Evolutionary conservation across 1,140 invertebrate genomes (phyloP), one percentile per base, ranked within the genome.

Genomic region (Neodiprion lecontei): DNA sequence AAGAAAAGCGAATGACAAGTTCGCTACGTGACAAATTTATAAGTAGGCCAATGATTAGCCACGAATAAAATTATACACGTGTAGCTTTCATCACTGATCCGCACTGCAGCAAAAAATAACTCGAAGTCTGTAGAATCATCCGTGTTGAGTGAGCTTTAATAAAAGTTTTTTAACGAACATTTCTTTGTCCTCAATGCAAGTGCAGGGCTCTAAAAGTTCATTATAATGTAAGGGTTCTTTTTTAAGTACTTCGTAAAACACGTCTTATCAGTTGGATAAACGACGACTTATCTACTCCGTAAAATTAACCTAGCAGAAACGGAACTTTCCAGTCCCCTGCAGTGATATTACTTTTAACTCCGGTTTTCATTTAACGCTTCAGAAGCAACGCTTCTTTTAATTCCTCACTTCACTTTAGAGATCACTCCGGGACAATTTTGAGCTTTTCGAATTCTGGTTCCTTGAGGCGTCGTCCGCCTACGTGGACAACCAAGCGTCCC

Each of bases 241-340:
- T 17, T 61, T 61, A 61, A 61, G 53, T 61, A 61, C 53, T 61
- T 17, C 53, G 53, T 61, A 61, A 61, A 69, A 69, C 40, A 69
- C 23, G 17, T 69, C 67, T 69, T 69, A 69, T 69, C 67, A 47
- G 21, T 21, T 47, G 12, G 67, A 21, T 69, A 69, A 69, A 69
- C 67, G 67, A 21, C 40, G 21, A 21, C 40, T 69, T 23, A 23
- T 47, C 40, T 21, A 21, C 67, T 23, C 8, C 67, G 12, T 69
- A 21, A 69, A 69, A 69, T 69, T 69, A 69, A 69, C 10, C 67
- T 21, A 23, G 67, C 53, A 7, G 53, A 61, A 61, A 61, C 11
- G 53, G 53, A 61, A 61, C 53, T 61, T 61, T 61, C 8, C 53
- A 17, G 53, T 12, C n/a, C n/a, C 53, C n/a, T 61, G 53, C 53